Percentiles rank a stretch among this genome's conserved stretches.
Evolutionary conservation across 1,140 invertebrate species (phyloP).

Genomic region (Zaprionus ornatus): DNA sequence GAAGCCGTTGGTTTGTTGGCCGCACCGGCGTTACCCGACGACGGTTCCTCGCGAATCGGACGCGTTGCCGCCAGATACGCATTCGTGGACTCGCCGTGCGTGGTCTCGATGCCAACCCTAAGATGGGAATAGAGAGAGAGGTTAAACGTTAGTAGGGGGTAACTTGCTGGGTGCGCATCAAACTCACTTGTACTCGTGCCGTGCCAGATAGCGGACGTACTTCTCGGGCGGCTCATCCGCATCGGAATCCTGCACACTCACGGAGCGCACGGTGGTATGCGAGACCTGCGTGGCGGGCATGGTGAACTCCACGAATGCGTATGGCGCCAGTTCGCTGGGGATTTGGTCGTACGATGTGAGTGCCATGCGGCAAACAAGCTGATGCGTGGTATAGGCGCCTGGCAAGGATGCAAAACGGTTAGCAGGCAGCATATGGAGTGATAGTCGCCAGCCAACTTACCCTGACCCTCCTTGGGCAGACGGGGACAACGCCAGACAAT

Average conservation of each 20-base stretch:
- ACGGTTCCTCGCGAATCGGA: constrained; percentile 84
- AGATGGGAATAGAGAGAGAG: constrained; percentile 13
- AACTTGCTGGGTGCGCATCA: background rate
- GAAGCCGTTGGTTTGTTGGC: constrained; percentile 84
- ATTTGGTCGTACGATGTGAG: constrained; percentile 98
- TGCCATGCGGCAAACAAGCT: constrained; percentile 95
- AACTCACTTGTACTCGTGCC: constrained; percentile 95
- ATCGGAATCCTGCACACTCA: constrained; percentile 95
- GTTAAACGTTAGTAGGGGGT: background rate
- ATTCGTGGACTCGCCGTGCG: constrained; percentile 89
- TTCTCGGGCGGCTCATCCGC: constrained; percentile 98
- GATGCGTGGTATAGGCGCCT: constrained; percentile 98
- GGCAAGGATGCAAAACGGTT: constrained; percentile 4
- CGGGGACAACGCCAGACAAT: constrained; percentile 99
- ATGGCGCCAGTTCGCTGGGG: constrained; percentile 94
- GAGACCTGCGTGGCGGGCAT: constrained; percentile 99
- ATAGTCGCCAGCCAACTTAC: constrained; percentile 84
- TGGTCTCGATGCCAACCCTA: constrained; percentile 94
- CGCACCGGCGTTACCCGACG: constrained; percentile 75
- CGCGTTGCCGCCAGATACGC: constrained; percentile 90
- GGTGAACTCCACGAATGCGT: constrained; percentile 97
- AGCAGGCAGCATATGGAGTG: constrained; percentile 25
- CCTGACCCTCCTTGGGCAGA: constrained; percentile 98
- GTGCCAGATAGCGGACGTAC: constrained; percentile 98
- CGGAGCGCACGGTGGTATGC: constrained; percentile 97